Conservation (phyloP, 1,140 invertebrate genomes). For the Mya arenaria region DNA sequence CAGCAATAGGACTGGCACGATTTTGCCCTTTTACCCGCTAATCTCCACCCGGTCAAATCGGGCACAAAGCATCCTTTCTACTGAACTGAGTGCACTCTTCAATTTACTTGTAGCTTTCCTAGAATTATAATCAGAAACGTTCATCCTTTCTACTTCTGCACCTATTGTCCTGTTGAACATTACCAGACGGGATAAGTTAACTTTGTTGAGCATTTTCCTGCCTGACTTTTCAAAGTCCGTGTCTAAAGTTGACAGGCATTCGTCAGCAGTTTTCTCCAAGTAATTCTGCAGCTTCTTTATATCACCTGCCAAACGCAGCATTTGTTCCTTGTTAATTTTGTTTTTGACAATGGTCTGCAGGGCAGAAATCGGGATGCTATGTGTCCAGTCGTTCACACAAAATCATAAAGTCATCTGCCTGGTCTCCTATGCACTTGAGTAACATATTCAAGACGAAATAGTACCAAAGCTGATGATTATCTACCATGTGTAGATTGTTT, state of each 20-base stretch:
- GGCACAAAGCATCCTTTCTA: conserved; percentile 59
- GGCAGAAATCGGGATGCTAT: conserved; percentile 50
- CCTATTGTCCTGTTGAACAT: conserved; percentile 62
- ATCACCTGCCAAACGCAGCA: conserved; percentile 56
- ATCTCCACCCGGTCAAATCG: conserved; percentile 58
- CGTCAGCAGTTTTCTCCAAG: conserved; percentile 42
- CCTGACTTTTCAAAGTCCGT: conserved; percentile 18
- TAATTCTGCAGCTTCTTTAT: conserved; percentile 40
- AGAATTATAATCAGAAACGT: conserved; percentile 33
- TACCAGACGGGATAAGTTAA: conserved; percentile 50
- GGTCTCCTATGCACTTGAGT: neutral
- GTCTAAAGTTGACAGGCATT: conserved; percentile 11
- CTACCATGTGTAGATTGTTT: too few relatives aligned
- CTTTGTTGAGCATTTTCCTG: conserved; percentile 34
- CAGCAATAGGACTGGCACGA: conserved; percentile 58
- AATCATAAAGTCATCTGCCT: conserved; percentile 49
- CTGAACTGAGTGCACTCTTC: conserved; percentile 41
- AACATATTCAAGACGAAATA: too few relatives aligned
- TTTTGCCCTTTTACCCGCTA: conserved; percentile 58
- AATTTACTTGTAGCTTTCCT: conserved; percentile 34
- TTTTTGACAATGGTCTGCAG: conserved; percentile 33
- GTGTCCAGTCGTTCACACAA: conserved; percentile 48
- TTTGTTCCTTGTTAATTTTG: conserved; percentile 54
- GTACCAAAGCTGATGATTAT: too few relatives aligned
- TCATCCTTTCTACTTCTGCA: conserved; percentile 57